Percentiles rank a stretch among this genome's conserved stretches.
phyloP scores from a whole-genome alignment of 2,888 invertebrate species.

The Leistus spinibarbis region DNA sequence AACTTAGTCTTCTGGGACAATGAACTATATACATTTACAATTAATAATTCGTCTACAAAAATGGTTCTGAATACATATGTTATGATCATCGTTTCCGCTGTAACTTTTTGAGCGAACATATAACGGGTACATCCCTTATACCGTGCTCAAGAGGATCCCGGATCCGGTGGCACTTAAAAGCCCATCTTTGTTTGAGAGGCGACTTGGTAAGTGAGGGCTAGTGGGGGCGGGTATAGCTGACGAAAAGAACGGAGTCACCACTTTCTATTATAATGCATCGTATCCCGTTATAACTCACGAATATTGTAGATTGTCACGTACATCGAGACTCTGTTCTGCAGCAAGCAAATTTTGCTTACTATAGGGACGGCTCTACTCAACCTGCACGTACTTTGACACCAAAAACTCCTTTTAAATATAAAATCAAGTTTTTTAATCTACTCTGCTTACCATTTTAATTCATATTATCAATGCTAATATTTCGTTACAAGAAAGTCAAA shows the following conservation, averaged over 20 bases:
- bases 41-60: too few species aligned
- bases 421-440: not conserved
- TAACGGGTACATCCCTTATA: not conserved
- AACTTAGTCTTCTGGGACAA: too few species aligned
- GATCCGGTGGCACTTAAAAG: not conserved
- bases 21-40: too few species aligned
- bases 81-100: not conserved
- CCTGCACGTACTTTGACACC: not conserved
- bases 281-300: constrained; percentile 7
- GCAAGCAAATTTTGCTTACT: not conserved
- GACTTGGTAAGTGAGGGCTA: not conserved
- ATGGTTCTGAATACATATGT: too few species aligned
- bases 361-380: not conserved
- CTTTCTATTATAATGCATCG: constrained; percentile 2
- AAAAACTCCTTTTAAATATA: not conserved
- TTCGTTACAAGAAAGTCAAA: too few species aligned
- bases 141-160: not conserved
- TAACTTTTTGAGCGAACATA: not conserved
- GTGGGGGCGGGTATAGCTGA: too few species aligned
- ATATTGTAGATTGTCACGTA: constrained; percentile 7
- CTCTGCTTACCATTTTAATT: too few species aligned
- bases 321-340: not conserved
- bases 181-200: not conserved
- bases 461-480: too few species aligned
- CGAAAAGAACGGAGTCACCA: not conserved